Conservation (phyloP, 2,888 invertebrate genomes). For the Stenoptilia bipunctidactyla region DNA sequence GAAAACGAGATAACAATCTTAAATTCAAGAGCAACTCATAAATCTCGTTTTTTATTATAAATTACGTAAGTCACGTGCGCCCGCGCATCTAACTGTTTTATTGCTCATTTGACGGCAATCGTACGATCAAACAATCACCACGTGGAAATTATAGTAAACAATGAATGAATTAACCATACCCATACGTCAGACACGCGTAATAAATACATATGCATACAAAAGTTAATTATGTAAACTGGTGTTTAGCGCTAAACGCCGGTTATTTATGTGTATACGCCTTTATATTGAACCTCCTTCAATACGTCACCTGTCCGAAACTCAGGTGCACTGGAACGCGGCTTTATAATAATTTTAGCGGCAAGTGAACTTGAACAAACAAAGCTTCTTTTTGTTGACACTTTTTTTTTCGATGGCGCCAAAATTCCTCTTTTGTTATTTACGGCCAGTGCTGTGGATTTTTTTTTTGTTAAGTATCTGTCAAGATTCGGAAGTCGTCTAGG, state of each 20-base stretch:
- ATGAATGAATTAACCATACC: constrained; percentile 60
- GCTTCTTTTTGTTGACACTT: background rate
- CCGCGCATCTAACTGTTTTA: constrained; percentile 31
- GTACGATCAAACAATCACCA: constrained; percentile 46
- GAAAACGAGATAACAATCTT: no score
- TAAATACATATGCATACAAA: constrained; percentile 65
- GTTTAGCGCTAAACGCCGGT: background rate
- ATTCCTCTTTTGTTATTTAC: no score
- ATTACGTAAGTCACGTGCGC: background rate
- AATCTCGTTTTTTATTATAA: constrained; percentile 4
- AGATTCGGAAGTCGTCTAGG: no score
- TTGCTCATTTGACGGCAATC: constrained; percentile 36
- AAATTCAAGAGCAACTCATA: background rate
- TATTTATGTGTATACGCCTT: no score
- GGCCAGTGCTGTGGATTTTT: no score
- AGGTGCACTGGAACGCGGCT: no score
- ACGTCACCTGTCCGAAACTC: no score
- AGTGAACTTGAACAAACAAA: background rate
- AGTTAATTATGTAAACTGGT: constrained; percentile 55
- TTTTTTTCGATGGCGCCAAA: no score
- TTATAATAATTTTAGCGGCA: background rate
- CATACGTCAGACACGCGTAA: constrained; percentile 61
- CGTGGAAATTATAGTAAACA: constrained; percentile 63
- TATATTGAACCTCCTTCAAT: no score
- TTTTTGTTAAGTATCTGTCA: no score